Base-by-base conservation (phyloP, 2,888 invertebrate species). In the Microctonus aethiopoides region DNA sequence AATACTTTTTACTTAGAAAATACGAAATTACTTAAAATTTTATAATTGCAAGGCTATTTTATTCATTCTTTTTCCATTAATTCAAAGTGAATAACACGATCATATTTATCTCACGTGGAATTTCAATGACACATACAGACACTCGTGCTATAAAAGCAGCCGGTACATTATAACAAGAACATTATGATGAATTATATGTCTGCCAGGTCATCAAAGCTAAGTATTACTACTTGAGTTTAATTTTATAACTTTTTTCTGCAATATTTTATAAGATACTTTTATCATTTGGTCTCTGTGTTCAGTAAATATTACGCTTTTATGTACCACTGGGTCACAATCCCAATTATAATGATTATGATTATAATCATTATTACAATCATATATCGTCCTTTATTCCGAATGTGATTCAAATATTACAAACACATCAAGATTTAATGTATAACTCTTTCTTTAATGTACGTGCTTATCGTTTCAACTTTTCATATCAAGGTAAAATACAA, bases 161-260 rank as follows among this genome's bases (percentile, higher is more conserved):
- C 3, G 3, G 29, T 29, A 29, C 29, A 29, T 29, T 29, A 29
- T 7, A 7, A 29, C 7, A 29, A 36, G 41, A 26, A 32, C 56
- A n/a, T 54, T 36, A 24, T 29, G 39, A 65, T 16, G 16, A n/a
- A n/a, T n/a, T 9, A 20, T 52, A 39, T 29, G 36, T 29, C 29
- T 67, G 51, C 67, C 59, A 59, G 34, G 32, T 51, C 67, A 59
- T 67, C 67, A 56, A 39, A 39, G 51, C 32, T 46, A 62, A 64
- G 57, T 65, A 65, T 65, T 26, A 56, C 13, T 54, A 34, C 52
- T 51, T 13, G 54, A 20, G 41, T 66, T 66, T 46, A 41, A 66
- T 57, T 66, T 16, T 41, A 26, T 36, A 39, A 22, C 29, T n/a
- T 7, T 61, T 61, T 32, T 61, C 22, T n/a, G 39, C 11, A 32